These are phyloP conservation scores for Acronicta aceris DNA, from an alignment of 2,888 invertebrate genomes.

Conservation along the genomic window DNA sequence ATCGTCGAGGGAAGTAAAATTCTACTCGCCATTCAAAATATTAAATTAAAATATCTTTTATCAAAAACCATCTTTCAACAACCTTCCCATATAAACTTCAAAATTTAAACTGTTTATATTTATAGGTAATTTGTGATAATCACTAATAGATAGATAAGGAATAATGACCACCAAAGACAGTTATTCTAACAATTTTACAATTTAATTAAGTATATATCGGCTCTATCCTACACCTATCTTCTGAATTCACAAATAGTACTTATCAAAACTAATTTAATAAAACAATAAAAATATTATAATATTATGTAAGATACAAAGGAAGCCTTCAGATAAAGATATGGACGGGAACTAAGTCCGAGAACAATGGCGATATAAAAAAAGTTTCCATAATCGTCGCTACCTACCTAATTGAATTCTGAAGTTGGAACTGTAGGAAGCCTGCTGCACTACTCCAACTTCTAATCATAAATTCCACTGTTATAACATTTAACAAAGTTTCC, in stretches of 20 bases:
- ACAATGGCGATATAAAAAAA: slow-evolving; percentile 43
- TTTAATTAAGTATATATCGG: no score
- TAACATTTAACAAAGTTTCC: slow-evolving; percentile 78
- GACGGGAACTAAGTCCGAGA: slow-evolving; percentile 35
- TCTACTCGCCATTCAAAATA: no score
- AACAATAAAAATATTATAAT: slow-evolving; percentile 16
- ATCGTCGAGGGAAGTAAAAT: no score
- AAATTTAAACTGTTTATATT: no score
- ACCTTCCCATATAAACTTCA: no score
- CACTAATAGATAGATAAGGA: no score
- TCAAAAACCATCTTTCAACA: no score
- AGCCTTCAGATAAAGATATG: slow-evolving; percentile 43
- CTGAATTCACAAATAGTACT: background rate
- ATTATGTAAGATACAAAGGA: slow-evolving; percentile 10
- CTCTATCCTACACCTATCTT: no score
- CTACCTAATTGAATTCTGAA: slow-evolving; percentile 71
- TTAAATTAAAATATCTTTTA: no score
- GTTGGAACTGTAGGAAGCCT: slow-evolving; percentile 60
- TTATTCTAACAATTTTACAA: no score
- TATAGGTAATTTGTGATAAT: no score
- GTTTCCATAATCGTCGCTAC: slow-evolving; percentile 61
- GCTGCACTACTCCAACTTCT: slow-evolving; percentile 68
- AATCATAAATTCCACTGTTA: slow-evolving; percentile 77
- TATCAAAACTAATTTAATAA: slow-evolving; percentile 18
- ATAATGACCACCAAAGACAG: no score